Evolutionary conservation across 2,113 vertebrate species (phyloP).

Genomic region (Indri indri): DNA sequence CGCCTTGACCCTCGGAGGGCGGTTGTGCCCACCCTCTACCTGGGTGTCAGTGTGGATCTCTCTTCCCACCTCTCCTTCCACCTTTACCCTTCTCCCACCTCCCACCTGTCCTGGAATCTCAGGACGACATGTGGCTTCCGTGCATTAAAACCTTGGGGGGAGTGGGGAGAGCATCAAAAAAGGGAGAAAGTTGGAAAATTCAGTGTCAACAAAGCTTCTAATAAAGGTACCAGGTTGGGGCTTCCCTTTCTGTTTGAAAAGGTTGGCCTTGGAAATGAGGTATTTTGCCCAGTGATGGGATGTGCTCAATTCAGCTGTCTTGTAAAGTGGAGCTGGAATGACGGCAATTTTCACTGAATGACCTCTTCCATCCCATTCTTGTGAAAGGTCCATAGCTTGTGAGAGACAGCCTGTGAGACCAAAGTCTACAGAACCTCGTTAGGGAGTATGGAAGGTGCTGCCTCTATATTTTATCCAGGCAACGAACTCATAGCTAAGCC

Average conservation of each 20-base stretch:
- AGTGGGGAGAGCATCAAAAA: background rate
- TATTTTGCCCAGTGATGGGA: background rate
- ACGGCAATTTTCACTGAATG: background rate
- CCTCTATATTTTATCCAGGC: background rate
- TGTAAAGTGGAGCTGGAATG: background rate
- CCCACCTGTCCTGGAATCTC: background rate
- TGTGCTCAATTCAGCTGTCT: background rate
- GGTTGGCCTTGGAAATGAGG: background rate
- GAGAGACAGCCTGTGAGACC: background rate
- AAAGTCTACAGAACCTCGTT: too few species aligned
- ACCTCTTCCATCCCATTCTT: background rate
- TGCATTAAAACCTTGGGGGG: background rate
- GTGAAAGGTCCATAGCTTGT: background rate
- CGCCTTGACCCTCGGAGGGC: rapidly evolving
- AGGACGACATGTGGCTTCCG: rapidly evolving
- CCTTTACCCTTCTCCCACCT: background rate
- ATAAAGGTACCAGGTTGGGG: background rate
- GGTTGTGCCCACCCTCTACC: background rate
- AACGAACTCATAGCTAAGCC: too few species aligned
- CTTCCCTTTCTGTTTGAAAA: background rate
- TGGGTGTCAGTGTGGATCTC: background rate
- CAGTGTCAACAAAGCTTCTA: background rate
- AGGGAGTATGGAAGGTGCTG: background rate
- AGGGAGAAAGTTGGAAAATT: background rate
- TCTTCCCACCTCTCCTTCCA: background rate